Conservation (phyloP, 2,113 vertebrate species). For the Brienomyrus brachyistius region DNA sequence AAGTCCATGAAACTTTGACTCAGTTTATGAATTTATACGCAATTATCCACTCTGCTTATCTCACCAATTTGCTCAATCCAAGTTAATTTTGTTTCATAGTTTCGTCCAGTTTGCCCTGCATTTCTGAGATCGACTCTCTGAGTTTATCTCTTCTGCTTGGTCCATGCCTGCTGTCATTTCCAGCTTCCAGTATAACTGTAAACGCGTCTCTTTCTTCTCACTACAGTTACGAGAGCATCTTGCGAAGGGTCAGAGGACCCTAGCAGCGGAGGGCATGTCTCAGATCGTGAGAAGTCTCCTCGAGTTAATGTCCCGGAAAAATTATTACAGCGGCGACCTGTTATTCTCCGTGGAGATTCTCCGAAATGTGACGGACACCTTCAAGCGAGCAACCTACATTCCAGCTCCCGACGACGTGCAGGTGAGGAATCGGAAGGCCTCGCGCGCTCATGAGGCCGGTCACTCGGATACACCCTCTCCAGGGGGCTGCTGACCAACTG, state of each 20-base stretch:
- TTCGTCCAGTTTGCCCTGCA: not conserved
- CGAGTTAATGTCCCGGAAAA: conserved; percentile 88
- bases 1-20: not conserved
- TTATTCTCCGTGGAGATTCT: conserved; percentile 98
- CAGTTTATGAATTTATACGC: not conserved
- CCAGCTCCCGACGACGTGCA: conserved; percentile 93
- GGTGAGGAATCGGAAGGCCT: conserved; percentile 50
- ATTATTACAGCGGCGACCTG: conserved; percentile 95
- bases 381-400: conserved; percentile 97
- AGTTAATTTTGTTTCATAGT: not conserved
- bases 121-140: not conserved
- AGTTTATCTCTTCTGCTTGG: not conserved
- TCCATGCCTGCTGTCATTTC: not conserved
- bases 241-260: conserved; percentile 97
- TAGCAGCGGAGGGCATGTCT: conserved; percentile 97
- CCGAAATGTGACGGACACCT: conserved; percentile 98
- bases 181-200: not conserved
- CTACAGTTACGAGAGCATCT: conserved; percentile 92
- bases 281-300: conserved; percentile 94
- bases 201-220: conserved; percentile 2
- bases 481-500: not conserved
- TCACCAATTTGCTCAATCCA: not conserved
- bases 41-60: not conserved
- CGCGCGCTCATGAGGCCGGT: not conserved
- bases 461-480: not conserved